Evolutionary conservation across 1,140 invertebrate species (phyloP).

Genomic region (Hermetia illucens): DNA sequence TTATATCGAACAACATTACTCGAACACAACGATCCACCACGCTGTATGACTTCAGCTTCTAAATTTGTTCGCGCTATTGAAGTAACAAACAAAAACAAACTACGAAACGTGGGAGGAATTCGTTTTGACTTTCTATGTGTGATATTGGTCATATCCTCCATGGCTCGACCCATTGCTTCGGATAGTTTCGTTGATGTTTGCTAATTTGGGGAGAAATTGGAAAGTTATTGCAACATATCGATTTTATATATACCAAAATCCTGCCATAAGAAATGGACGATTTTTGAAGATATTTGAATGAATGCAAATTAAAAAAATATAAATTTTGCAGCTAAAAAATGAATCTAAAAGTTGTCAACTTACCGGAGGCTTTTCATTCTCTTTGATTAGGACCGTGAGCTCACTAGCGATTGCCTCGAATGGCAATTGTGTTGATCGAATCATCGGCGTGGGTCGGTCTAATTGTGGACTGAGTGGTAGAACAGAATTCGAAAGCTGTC

Average conservation of each 20-base stretch:
- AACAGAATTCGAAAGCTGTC: constrained; percentile 86
- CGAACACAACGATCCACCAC: constrained; percentile 58
- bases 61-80: constrained; percentile 87
- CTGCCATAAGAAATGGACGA: not conserved
- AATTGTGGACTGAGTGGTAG: constrained; percentile 73
- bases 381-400: constrained; percentile 47
- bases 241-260: constrained; percentile 2
- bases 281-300: constrained; percentile 4
- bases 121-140: constrained; percentile 36
- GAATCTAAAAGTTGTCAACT: too few species aligned
- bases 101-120: constrained; percentile 49
- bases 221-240: not conserved
- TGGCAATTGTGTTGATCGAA: constrained; percentile 42
- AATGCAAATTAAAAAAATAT: not conserved
- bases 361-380: constrained; percentile 49
- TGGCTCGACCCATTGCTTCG: constrained; percentile 70
- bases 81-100: constrained; percentile 74
- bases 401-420: constrained; percentile 40
- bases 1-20: constrained; percentile 43
- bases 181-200: constrained; percentile 49
- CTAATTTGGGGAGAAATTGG: constrained; percentile 9
- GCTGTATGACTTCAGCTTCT: constrained; percentile 79
- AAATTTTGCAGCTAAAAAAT: not conserved
- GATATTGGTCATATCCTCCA: constrained; percentile 80
- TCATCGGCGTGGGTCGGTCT: constrained; percentile 47